Evolutionary conservation across 1,140 invertebrate genomes (phyloP), one percentile per base, ranked within the genome.

Genomic region (Zaprionus gabonicus): DNA sequence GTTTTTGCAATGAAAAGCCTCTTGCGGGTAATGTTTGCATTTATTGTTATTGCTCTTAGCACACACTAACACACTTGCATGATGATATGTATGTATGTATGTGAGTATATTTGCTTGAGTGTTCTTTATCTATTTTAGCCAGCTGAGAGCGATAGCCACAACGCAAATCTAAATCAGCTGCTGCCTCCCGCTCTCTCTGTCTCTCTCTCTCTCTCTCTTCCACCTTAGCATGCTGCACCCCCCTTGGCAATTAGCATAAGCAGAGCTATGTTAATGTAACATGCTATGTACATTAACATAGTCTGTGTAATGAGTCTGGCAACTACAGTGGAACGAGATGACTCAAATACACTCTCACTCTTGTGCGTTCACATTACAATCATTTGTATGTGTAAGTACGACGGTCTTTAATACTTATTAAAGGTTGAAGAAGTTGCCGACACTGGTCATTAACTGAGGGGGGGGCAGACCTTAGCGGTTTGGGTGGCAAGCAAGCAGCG

Each of bases 381-480:
- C 34, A 3, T 15, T 6, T 64, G 46, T 36, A 6, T 56, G 9
- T 20, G 28, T 34, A 27, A 27, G 15, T 56, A 25, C 51, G 20
- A 27, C 2, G n/a, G 9, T 25, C 27, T 56, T 56, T 20, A 23
- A n/a, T 13, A 31, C 27, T 63, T 71, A 71, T 71, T 65, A 46
- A 71, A 71, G 51, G 68, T 60, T 74, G 53, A 79, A 80, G 68
- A 76, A 76, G 79, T 70, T 49, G 13, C 36, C 60, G 27, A 57
- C 56, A 65, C 55, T 80, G 83, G 83, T 87, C 83, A 86, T 86
- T 86, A 87, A 44, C 63, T 51, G 55, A 34, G 31, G 59, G 23
- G 23, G 20, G 31, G 46, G 36, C 36, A 46, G 78, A 70, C 68
- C 49, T 66, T 44, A 56, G 53, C 49, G 58, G 20, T 27, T 70